Conservation (phyloP, 2,888 invertebrate genomes). For the Parnassius apollo region DNA sequence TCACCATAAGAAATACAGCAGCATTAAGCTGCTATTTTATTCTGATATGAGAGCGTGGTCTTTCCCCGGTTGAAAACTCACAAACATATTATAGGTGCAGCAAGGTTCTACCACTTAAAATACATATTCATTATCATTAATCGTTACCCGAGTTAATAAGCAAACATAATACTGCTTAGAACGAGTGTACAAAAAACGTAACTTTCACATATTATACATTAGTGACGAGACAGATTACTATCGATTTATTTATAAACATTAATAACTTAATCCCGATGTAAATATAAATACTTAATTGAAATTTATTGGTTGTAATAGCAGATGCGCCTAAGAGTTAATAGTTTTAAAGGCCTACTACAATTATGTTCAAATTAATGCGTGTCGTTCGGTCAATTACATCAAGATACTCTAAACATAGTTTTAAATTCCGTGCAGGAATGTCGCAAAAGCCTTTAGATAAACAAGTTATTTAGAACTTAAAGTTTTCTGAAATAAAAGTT, state of each 20-base stretch:
- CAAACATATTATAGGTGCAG: too few species aligned
- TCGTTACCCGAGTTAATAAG: not conserved
- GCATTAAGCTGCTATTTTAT: too few species aligned
- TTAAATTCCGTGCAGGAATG: not conserved
- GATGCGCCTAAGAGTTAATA: not conserved
- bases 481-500: not conserved
- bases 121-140: too few species aligned
- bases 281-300: not conserved
- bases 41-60: too few species aligned
- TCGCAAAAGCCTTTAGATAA: not conserved
- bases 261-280: not conserved
- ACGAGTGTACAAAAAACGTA: conserved; percentile 17
- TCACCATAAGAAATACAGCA: too few species aligned
- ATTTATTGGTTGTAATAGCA: conserved; percentile 10
- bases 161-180: conserved; percentile 5
- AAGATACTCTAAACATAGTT: conserved; percentile 17
- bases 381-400: conserved; percentile 13
- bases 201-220: conserved; percentile 21
- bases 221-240: conserved; percentile 14
- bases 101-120: too few species aligned
- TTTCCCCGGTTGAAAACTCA: too few species aligned
- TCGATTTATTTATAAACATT: not conserved
- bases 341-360: conserved; percentile 5
- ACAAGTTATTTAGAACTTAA: conserved; percentile 1
- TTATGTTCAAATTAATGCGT: conserved; percentile 18